Conservation (phyloP, 2,888 invertebrate species). For the Meandrusa payeni region DNA sequence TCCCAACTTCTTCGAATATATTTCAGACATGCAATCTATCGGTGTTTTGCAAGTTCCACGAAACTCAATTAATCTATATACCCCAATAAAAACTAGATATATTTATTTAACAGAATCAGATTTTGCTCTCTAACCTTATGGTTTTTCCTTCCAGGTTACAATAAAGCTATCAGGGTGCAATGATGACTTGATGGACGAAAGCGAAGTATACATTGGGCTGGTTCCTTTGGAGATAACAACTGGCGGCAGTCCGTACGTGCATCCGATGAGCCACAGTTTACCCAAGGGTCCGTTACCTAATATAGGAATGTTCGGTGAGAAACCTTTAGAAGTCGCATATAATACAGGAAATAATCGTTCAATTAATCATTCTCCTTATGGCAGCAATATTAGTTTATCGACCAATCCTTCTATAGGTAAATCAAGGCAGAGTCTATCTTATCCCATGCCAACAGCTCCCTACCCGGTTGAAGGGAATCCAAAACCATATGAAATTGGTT, state of each 20-base stretch:
- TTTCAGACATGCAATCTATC: too few relatives aligned
- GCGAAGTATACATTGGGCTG: conserved; percentile 53
- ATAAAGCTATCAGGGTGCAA: conserved; percentile 57
- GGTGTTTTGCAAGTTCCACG: too few relatives aligned
- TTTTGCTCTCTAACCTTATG: too few relatives aligned
- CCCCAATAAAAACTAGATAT: too few relatives aligned
- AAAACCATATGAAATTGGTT: conserved; percentile 24
- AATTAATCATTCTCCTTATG: not conserved
- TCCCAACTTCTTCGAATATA: too few relatives aligned
- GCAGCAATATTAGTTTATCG: not conserved
- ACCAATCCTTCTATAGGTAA: not conserved
- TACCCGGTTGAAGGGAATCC: conserved; percentile 8
- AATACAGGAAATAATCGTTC: not conserved
- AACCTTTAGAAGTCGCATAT: not conserved
- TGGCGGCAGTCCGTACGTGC: conserved; percentile 35
- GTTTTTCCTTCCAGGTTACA: conserved; percentile 41
- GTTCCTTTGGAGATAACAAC: conserved; percentile 37
- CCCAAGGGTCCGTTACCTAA: conserved; percentile 31
- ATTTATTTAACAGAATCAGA: too few relatives aligned
- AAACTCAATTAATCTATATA: too few relatives aligned
- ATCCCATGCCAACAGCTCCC: conserved; percentile 13
- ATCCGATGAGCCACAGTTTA: conserved; percentile 46
- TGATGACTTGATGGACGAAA: conserved; percentile 48
- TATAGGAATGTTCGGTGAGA: not conserved
- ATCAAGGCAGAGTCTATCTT: not conserved